Percentiles rank a stretch among this genome's conserved stretches.
Evolutionary conservation across 2,797 vertebrate genomes (phyloP).

Genomic region (Crocidura indochinensis): DNA sequence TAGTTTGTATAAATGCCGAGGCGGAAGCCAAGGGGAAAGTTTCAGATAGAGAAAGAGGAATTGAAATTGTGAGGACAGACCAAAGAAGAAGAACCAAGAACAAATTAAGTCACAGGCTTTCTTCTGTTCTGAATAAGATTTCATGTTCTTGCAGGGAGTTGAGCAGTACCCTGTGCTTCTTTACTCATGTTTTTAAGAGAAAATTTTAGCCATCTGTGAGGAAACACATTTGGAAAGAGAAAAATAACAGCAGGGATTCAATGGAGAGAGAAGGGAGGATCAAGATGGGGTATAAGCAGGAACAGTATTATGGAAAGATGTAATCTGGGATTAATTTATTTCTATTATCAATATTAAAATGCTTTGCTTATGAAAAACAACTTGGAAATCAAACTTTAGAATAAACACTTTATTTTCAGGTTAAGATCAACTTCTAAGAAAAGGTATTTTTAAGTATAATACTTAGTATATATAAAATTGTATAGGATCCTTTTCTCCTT

Average conservation of each 20-base stretch:
- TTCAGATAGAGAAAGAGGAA: neutral
- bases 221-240: neutral
- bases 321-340: neutral
- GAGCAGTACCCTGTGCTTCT: no score
- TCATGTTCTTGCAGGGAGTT: neutral
- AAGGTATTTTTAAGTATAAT: constrained; percentile 24
- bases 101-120: neutral
- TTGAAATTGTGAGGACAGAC: fast-evolving
- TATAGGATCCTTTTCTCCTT: neutral
- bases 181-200: neutral
- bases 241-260: neutral
- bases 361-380: constrained; percentile 45
- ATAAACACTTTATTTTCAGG: neutral
- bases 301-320: neutral
- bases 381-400: constrained; percentile 10
- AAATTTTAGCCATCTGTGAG: neutral
- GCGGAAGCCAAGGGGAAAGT: no score
- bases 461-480: neutral
- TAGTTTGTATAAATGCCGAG: neutral
- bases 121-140: neutral
- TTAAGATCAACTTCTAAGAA: constrained; percentile 31
- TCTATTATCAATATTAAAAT: neutral
- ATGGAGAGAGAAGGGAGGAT: neutral
- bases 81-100: neutral
- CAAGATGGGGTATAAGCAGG: neutral